Percentiles rank a stretch among this genome's conserved stretches.
These are phyloP conservation scores for Ascaphus truei DNA, from an alignment of 2,113 vertebrate genomes.

Conservation along the genomic window DNA sequence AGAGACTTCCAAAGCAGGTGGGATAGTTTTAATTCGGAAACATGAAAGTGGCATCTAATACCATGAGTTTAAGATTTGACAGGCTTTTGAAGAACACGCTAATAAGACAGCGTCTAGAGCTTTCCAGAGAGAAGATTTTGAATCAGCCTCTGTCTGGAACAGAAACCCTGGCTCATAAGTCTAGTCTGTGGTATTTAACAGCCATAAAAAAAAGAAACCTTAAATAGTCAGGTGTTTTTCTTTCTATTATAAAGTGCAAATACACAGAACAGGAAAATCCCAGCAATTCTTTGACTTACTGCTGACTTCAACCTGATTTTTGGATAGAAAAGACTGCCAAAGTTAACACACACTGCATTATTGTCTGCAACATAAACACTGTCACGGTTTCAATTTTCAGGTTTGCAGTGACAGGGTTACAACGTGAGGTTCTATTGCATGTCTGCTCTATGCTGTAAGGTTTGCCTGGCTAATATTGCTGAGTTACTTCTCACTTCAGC, in stretches of 20 bases:
- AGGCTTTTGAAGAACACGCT: constrained; percentile 22
- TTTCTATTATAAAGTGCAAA: constrained; percentile 38
- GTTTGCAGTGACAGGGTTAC: constrained; percentile 25
- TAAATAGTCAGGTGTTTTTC: constrained; percentile 34
- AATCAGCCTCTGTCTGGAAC: constrained; percentile 27
- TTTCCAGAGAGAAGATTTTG: constrained; percentile 20
- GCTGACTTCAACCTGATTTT: constrained; percentile 1
- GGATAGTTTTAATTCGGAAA: constrained; percentile 20
- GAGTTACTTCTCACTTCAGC: constrained; percentile 12
- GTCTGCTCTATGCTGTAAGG: constrained; percentile 21
- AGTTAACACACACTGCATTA: constrained; percentile 42
- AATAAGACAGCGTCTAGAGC: constrained; percentile 14
- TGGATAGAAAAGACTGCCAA: constrained; percentile 40
- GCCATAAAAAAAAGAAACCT: constrained; percentile 24
- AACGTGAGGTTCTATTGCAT: constrained; percentile 13
- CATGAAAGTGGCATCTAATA: constrained; percentile 8
- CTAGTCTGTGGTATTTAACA: constrained; percentile 28
- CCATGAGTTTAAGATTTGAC: constrained; percentile 29
- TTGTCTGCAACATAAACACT: constrained; percentile 44
- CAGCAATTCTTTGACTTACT: constrained; percentile 26
- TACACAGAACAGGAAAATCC: constrained; percentile 31
- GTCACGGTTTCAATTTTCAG: constrained; percentile 38
- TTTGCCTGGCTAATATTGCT: constrained; percentile 32
- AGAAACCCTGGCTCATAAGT: constrained; percentile 22
- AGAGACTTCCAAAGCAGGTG: neutral